Evolutionary conservation across 2,888 invertebrate genomes (phyloP).

Genomic region (Torymus tubicola): DNA sequence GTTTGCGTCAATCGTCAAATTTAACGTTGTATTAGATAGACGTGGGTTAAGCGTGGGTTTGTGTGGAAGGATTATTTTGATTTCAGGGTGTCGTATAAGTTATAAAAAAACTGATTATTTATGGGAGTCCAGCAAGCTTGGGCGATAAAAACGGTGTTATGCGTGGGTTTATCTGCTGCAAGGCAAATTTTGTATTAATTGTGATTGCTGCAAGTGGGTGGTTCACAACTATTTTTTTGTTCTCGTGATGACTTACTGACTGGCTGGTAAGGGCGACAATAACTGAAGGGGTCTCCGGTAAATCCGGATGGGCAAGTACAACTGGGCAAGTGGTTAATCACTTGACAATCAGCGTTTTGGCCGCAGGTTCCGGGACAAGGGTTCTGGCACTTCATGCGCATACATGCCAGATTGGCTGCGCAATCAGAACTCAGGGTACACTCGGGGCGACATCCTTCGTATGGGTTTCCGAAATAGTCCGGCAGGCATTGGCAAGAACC

Average conservation of each 20-base stretch:
- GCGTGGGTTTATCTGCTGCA: constrained; percentile 41
- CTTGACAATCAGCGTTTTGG: constrained; percentile 83
- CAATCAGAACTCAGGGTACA: constrained; percentile 84
- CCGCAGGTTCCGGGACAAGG: constrained; percentile 84
- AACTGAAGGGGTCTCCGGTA: constrained; percentile 83
- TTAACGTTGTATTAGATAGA: no score
- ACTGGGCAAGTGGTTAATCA: constrained; percentile 84
- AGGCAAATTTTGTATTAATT: constrained; percentile 23
- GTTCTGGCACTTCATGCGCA: constrained; percentile 81
- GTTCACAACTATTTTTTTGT: neutral
- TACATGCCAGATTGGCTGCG: constrained; percentile 85
- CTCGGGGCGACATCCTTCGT: constrained; percentile 84
- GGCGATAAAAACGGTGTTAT: constrained; percentile 38
- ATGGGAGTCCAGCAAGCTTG: constrained; percentile 6
- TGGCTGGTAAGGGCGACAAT: constrained; percentile 75
- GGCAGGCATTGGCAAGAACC: constrained; percentile 80
- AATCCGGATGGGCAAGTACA: constrained; percentile 83
- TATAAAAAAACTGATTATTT: neutral
- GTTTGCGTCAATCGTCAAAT: no score
- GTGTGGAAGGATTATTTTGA: constrained; percentile 9
- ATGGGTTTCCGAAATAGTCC: constrained; percentile 82
- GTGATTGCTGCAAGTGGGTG: constrained; percentile 32
- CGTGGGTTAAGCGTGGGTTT: constrained; percentile 21
- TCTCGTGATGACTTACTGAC: constrained; percentile 35
- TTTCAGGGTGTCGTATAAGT: neutral